Evolutionary conservation across 2,888 invertebrate species (phyloP).

Genomic region (Clunio marinus): DNA sequence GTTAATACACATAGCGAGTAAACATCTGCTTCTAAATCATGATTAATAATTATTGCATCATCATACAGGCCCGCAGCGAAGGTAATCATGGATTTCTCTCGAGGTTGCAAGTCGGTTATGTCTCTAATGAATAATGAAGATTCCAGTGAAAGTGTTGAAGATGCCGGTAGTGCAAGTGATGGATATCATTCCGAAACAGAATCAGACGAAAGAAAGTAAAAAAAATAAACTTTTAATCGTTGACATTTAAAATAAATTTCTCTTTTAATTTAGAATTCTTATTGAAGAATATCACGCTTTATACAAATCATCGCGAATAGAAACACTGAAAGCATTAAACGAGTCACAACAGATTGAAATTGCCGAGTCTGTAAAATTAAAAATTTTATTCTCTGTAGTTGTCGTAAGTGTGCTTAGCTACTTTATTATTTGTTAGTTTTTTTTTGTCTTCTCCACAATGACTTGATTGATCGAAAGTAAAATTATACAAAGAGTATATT

Average conservation of each 20-base stretch:
- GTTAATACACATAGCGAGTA: background rate
- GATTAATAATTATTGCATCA: background rate
- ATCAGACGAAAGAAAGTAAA: slow-evolving; percentile 50
- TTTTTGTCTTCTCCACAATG: slow-evolving; percentile 25
- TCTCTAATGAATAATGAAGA: slow-evolving; percentile 66
- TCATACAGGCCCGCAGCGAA: slow-evolving; percentile 63
- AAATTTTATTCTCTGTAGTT: slow-evolving; percentile 91
- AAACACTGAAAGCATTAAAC: slow-evolving; percentile 81
- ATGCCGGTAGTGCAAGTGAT: slow-evolving; percentile 57
- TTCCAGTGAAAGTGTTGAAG: background rate
- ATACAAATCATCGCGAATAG: slow-evolving; percentile 78
- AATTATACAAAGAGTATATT: slow-evolving; percentile 34
- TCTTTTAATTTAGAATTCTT: slow-evolving; percentile 57
- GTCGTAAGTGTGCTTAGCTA: slow-evolving; percentile 71
- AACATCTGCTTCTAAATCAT: no score
- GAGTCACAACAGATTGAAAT: slow-evolving; percentile 65
- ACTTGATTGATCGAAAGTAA: slow-evolving; percentile 29
- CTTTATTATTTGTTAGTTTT: slow-evolving; percentile 29
- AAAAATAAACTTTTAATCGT: slow-evolving; percentile 10
- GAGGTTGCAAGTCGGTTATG: slow-evolving; percentile 70
- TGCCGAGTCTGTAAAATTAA: slow-evolving; percentile 47
- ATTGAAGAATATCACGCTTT: slow-evolving; percentile 78
- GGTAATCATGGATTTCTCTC: slow-evolving; percentile 67
- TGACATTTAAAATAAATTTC: background rate
- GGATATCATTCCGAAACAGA: slow-evolving; percentile 83